Evolutionary conservation across 2,888 invertebrate genomes (phyloP).

Genomic region (Diarsia brunnea): DNA sequence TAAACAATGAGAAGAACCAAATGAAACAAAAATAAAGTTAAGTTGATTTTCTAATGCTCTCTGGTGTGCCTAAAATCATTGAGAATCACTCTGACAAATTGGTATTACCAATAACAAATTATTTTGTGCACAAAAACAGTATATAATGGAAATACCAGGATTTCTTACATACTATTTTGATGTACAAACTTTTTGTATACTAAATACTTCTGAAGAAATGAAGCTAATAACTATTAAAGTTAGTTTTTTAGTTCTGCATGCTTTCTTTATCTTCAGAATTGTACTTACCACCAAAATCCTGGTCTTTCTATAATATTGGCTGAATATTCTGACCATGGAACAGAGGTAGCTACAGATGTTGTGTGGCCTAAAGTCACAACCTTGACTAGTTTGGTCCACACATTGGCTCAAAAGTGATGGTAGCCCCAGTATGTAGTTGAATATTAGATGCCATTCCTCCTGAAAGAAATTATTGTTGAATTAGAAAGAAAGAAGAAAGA

Average conservation of each 20-base stretch:
- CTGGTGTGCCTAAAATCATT: background rate
- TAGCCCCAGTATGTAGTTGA: conserved; percentile 92
- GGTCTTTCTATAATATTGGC: conserved; percentile 93
- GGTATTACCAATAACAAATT: background rate
- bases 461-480: conserved; percentile 77
- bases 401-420: conserved; percentile 91
- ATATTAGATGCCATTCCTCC: conserved; percentile 95
- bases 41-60: background rate
- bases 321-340: conserved; percentile 92
- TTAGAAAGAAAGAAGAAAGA: no score
- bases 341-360: conserved; percentile 92
- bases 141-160: conserved; percentile 6
- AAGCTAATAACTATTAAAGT: background rate
- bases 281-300: conserved; percentile 93
- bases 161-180: conserved; percentile 2
- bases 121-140: conserved; percentile 35
- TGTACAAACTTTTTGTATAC: conserved; percentile 10
- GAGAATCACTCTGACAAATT: conserved; percentile 14
- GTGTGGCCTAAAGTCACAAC: conserved; percentile 91
- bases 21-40: background rate
- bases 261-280: conserved; percentile 7
- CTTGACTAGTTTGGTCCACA: conserved; percentile 83
- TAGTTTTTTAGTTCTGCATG: conserved; percentile 8
- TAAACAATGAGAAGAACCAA: background rate
- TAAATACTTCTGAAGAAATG: background rate